A percentile compares a stretch with the other conserved stretches of the same genome.
phyloP scores from a whole-genome alignment of 2,888 invertebrate genomes.

The Lypha dubia region DNA sequence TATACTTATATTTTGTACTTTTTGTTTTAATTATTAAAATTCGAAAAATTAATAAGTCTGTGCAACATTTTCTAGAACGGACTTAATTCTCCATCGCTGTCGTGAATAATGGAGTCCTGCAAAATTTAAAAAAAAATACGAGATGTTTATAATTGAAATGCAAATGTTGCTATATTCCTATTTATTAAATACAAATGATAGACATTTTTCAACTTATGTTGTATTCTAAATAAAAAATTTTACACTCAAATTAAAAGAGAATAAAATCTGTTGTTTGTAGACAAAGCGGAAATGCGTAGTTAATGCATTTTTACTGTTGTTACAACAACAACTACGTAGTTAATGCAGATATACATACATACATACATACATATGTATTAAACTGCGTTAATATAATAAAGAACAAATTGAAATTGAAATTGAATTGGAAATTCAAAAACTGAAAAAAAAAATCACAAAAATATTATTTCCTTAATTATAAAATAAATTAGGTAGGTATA shows the following conservation, averaged over 20 bases:
- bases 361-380: not conserved
- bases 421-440: not conserved
- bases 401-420: not conserved
- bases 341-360: not conserved
- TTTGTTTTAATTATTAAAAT: too few relatives aligned
- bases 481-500: not conserved
- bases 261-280: constrained; percentile 15
- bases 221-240: too few relatives aligned
- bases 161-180: too few relatives aligned
- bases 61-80: too few relatives aligned
- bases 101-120: too few relatives aligned
- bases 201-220: too few relatives aligned
- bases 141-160: too few relatives aligned
- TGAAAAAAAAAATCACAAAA: not conserved
- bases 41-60: too few relatives aligned
- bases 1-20: too few relatives aligned
- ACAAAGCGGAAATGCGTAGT: constrained; percentile 65
- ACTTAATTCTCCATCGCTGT: too few relatives aligned
- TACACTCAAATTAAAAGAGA: not conserved
- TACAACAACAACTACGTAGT: constrained; percentile 21
- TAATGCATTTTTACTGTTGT: constrained; percentile 49
- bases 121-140: too few relatives aligned
- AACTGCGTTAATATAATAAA: not conserved
- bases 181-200: too few relatives aligned
- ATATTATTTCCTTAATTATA: not conserved